These are phyloP conservation scores for Alethe diademata DNA, from an alignment of 2,113 vertebrate genomes.

Conservation along the genomic window DNA sequence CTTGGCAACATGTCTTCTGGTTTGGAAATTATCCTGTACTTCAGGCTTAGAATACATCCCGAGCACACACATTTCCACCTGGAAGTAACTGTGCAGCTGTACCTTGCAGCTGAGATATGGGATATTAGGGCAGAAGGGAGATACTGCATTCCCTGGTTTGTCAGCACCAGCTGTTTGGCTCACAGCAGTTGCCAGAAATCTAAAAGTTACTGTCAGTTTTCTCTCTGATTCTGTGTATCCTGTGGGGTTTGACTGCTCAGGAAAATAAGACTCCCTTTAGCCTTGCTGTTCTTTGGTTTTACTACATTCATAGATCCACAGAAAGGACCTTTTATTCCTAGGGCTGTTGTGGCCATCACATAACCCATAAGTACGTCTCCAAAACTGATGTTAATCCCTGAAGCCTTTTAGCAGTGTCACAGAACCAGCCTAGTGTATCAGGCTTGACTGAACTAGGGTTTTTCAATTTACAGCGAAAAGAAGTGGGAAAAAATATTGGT, in stretches of 20 bases:
- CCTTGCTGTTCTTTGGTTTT: background rate
- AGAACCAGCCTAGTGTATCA: background rate
- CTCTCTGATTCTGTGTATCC: background rate
- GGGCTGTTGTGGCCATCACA: background rate
- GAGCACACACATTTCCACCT: background rate
- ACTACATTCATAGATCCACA: background rate
- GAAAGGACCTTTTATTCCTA: background rate
- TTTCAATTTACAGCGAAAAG: background rate
- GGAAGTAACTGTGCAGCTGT: background rate
- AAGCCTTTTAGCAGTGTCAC: background rate
- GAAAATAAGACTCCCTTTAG: background rate
- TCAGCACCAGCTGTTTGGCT: conserved; percentile 8
- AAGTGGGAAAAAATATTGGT: background rate
- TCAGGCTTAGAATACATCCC: background rate
- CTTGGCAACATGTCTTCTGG: background rate
- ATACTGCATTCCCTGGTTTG: background rate
- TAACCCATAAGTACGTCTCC: background rate
- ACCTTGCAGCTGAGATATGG: background rate
- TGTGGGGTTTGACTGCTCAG: background rate
- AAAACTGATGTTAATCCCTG: background rate
- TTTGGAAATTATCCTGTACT: background rate
- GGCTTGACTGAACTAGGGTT: background rate
- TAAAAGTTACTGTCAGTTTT: background rate
- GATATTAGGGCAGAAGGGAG: background rate
- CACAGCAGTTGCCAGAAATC: background rate